Evolutionary conservation across 2,113 vertebrate genomes (phyloP), one percentile per base, ranked within the genome.

Genomic region (Hippocampus mohnikei): DNA sequence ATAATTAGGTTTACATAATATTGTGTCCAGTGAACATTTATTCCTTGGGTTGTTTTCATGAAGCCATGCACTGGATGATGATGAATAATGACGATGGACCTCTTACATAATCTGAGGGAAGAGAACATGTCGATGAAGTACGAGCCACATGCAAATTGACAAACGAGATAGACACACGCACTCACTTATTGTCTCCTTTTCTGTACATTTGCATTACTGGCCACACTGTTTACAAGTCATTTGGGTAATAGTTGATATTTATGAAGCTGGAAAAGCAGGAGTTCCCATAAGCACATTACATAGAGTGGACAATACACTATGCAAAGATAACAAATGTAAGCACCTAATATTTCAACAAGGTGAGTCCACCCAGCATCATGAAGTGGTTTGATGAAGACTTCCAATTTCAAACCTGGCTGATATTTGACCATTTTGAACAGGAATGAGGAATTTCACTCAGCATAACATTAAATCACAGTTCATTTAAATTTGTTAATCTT

Each of bases 81-180:
- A 58, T 23, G 71, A 73, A 66, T 72, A 62, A 61, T 78, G 82
- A 20, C 76, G 64, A 64, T 72, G 27, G 67, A 74, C 33, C 72
- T 66, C 75, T 89, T 90, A 89, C 72, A 76, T 88, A 89, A 89
- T 69, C 58, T 82, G 48, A 60, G 50, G 66, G 66, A 73, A 61
- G 25, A 68, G 67, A 86, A 87, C 82, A 81, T 79, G 73, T 73
- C 56, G 69, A 71, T 52, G 40, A 27, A n/a, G 50, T 21, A 16
- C 69, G 63, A 41, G 11, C 69, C 76, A 70, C 70, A 71, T 70
- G 68, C 60, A 79, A 72, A 73, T n/a, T 27, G 27, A 42, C 40
- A 46, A 60, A 60, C 6, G 6, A 33, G 1, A 60, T 27, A 27
- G 1, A 44, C 40, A 71, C 1, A 53, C 16, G 9, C 62, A 65